These are phyloP conservation scores for Sylvia atricapilla DNA, from an alignment of 2,113 vertebrate genomes.

Conservation along the genomic window DNA sequence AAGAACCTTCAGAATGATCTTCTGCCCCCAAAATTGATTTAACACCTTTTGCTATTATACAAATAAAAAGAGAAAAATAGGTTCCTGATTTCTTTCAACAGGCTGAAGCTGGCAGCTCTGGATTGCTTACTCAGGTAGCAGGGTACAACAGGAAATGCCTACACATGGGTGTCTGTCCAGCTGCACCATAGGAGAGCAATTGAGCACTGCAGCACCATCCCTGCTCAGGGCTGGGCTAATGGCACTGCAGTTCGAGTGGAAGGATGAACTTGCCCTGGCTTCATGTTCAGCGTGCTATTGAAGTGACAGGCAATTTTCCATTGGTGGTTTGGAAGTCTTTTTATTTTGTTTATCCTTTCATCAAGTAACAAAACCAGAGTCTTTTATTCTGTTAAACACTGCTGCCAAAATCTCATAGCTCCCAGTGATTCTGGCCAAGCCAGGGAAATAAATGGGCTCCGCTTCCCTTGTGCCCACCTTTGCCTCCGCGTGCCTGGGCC, in stretches of 20 bases:
- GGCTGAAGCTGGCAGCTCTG: neutral
- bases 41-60: neutral
- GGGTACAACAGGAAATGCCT: neutral
- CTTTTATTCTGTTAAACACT: neutral
- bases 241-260: neutral
- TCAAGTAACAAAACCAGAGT: neutral
- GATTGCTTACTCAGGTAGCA: neutral
- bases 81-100: neutral
- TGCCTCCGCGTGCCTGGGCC: rapidly evolving
- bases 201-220: neutral
- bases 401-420: neutral
- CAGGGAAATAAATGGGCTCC: neutral
- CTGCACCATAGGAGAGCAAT: neutral
- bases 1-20: neutral
- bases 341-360: constrained; percentile 13
- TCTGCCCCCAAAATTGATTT: neutral
- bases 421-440: neutral
- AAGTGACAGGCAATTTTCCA: constrained; percentile 32
- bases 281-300: neutral
- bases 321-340: neutral
- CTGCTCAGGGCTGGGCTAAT: neutral
- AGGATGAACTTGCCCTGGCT: neutral
- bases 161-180: neutral
- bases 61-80: neutral
- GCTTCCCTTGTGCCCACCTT: neutral